These are phyloP conservation scores for Pararge aegeria DNA, from an alignment of 1,140 invertebrate species.

Conservation along the genomic window DNA sequence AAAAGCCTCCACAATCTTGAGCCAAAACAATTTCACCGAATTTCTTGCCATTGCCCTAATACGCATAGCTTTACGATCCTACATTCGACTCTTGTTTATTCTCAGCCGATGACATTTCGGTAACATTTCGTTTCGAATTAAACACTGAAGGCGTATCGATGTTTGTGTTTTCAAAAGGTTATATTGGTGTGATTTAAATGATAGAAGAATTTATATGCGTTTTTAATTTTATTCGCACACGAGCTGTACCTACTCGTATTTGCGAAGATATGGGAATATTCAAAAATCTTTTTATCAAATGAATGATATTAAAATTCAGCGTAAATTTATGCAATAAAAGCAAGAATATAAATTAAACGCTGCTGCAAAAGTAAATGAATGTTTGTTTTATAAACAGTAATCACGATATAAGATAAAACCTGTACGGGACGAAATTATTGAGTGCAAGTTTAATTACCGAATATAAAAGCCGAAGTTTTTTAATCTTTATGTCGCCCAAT, in stretches of 20 bases:
- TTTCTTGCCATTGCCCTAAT: slow-evolving; percentile 66
- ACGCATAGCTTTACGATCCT: slow-evolving; percentile 61
- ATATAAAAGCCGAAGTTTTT: neutral
- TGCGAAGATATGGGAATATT: no score
- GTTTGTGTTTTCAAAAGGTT: neutral
- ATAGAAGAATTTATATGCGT: neutral
- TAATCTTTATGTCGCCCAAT: neutral
- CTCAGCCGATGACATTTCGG: neutral
- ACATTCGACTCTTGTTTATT: slow-evolving; percentile 46
- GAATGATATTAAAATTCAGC: no score
- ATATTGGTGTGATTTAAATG: neutral
- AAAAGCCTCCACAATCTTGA: slow-evolving; percentile 68
- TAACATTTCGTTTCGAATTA: neutral
- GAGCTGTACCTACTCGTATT: no score
- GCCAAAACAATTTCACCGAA: slow-evolving; percentile 76
- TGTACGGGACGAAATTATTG: neutral
- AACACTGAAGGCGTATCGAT: neutral
- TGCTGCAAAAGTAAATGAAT: no score
- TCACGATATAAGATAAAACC: neutral
- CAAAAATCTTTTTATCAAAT: no score
- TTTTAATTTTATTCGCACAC: no score
- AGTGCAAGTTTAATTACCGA: slow-evolving; percentile 1
- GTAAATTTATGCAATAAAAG: no score
- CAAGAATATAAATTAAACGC: neutral
- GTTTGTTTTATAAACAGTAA: neutral